Evolutionary conservation across 2,888 invertebrate species (phyloP).

Genomic region (Tetranychus piercei): DNA sequence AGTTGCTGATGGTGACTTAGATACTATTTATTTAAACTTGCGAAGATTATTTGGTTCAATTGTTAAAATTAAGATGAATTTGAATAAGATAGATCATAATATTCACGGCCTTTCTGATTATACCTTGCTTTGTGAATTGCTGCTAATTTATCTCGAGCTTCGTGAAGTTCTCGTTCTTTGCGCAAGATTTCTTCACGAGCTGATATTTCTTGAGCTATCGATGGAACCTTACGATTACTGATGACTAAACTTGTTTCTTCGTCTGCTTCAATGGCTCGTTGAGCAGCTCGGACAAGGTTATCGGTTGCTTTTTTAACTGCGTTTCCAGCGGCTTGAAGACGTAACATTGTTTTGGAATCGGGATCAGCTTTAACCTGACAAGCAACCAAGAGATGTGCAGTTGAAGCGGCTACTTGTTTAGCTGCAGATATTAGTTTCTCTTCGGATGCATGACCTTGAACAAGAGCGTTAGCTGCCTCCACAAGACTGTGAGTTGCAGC

Average conservation of each 20-base stretch:
- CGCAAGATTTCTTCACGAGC: conserved; percentile 56
- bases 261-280: conserved; percentile 72
- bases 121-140: conserved; percentile 85
- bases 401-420: conserved; percentile 72
- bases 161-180: conserved; percentile 80
- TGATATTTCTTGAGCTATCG: conserved; percentile 86
- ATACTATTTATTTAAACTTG: too few relatives aligned
- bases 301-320: conserved; percentile 95
- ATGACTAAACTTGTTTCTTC: conserved; percentile 78
- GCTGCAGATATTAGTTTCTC: conserved; percentile 91
- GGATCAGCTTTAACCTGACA: conserved; percentile 98
- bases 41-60: too few relatives aligned
- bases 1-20: too few relatives aligned
- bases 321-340: conserved; percentile 79
- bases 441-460: conserved; percentile 75
- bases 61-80: background rate
- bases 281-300: conserved; percentile 80
- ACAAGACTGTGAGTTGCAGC: conserved; percentile 42
- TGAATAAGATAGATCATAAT: background rate
- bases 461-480: conserved; percentile 90
- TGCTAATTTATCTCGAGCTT: conserved; percentile 70
- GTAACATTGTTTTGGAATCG: conserved; percentile 74
- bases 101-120: conserved; percentile 32
- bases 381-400: conserved; percentile 88
- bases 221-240: conserved; percentile 81